Conservation (phyloP, 2,797 vertebrate species). For the Brotula barbata region DNA sequence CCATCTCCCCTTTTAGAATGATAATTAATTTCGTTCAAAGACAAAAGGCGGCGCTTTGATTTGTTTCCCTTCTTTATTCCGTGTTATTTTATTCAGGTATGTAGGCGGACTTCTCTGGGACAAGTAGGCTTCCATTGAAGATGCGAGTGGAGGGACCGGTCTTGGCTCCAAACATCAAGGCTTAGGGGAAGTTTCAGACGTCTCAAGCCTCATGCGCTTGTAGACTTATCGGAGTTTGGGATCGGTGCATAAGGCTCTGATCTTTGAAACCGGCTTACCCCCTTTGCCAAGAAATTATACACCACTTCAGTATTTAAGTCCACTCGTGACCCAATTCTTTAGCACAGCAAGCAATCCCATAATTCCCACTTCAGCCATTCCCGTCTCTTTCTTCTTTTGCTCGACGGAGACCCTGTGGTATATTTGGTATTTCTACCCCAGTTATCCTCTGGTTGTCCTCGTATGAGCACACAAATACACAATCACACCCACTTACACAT, state of each 20-base stretch:
- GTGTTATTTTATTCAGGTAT: conserved; percentile 43
- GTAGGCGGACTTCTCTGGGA: conserved; percentile 30
- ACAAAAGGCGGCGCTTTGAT: conserved; percentile 47
- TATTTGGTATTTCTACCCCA: neutral
- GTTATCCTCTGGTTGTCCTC: neutral
- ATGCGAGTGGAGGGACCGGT: conserved; percentile 32
- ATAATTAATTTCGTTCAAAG: conserved; percentile 58
- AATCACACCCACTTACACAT: neutral
- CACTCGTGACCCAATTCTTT: conserved; percentile 30
- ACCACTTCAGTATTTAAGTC: conserved; percentile 41
- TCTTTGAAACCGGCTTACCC: conserved; percentile 52
- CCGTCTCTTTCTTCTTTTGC: conserved; percentile 17
- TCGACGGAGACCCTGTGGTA: neutral
- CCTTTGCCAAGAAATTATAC: conserved; percentile 31
- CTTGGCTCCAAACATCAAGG: conserved; percentile 63
- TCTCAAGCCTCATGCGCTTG: conserved; percentile 44
- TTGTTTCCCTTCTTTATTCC: conserved; percentile 32
- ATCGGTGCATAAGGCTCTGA: conserved; percentile 41
- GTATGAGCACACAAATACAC: neutral
- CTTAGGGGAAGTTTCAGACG: conserved; percentile 60
- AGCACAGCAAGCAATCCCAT: conserved; percentile 8
- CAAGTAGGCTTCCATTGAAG: conserved; percentile 38
- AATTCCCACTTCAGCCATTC: conserved; percentile 12
- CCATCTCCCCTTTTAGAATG: conserved; percentile 41
- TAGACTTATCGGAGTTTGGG: neutral